A percentile compares a stretch with the other conserved stretches of the same genome.
These are phyloP conservation scores for Diachasmimorpha longicaudata DNA, from an alignment of 1,140 invertebrate genomes.

Conservation along the genomic window DNA sequence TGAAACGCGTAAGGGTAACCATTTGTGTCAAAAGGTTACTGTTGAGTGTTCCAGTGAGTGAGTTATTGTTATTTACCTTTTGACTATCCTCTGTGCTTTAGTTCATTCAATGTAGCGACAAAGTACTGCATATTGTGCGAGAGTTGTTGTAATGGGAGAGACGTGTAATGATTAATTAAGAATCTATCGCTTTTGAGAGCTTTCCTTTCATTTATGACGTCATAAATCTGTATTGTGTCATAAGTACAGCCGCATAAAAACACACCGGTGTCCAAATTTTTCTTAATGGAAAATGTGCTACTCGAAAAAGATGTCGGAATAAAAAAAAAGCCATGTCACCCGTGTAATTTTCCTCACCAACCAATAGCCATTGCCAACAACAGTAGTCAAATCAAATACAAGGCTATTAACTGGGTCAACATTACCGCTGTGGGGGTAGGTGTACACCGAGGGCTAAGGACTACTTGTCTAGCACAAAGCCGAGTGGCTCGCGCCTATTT, in stretches of 20 bases:
- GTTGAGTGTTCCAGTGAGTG: neutral
- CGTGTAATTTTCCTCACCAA: no score
- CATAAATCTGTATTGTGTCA: no score
- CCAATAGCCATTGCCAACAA: conserved; percentile 9
- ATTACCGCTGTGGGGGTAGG: conserved; percentile 27
- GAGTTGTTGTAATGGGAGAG: no score
- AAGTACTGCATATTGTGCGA: no score
- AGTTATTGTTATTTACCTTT: conserved; percentile 2
- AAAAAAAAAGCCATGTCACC: no score
- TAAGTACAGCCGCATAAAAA: no score
- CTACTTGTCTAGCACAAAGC: neutral
- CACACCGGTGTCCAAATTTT: no score
- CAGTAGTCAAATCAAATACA: conserved; percentile 57
- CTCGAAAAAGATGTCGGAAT: no score
- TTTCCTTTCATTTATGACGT: no score
- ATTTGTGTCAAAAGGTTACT: neutral
- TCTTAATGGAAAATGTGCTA: no score
- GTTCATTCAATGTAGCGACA: neutral
- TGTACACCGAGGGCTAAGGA: conserved; percentile 7
- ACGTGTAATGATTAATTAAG: no score
- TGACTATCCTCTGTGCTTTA: neutral
- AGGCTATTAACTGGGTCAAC: conserved; percentile 56
- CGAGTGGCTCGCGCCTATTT: neutral
- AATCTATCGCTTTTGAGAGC: no score
- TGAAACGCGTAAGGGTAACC: neutral